phyloP scores from a whole-genome alignment of 1,140 invertebrate species.

The Dermatophagoides farinae region DNA sequence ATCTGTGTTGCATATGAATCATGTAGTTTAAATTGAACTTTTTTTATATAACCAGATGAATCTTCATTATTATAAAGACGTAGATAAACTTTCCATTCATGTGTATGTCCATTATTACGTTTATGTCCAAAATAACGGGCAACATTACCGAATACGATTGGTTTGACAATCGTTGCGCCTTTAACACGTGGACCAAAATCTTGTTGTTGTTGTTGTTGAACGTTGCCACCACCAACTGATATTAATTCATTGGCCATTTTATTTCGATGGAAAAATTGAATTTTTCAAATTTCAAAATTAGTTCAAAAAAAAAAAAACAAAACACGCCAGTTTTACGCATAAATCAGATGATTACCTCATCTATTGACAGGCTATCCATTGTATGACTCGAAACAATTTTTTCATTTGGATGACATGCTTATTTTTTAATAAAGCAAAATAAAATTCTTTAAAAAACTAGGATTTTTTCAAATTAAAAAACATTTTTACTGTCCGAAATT shows the following conservation, averaged over 20 bases:
- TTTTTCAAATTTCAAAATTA: no score
- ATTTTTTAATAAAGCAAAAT: no score
- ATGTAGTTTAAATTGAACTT: constrained; percentile 91
- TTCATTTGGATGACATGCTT: no score
- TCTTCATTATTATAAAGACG: constrained; percentile 71
- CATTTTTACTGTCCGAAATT: no score
- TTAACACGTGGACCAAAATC: constrained; percentile 25
- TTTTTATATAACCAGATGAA: constrained; percentile 84
- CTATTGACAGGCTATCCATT: no score
- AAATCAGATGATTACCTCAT: no score
- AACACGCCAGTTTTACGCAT: no score
- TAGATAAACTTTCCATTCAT: constrained; percentile 95
- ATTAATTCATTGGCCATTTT: neutral
- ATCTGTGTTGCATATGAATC: constrained; percentile 92
- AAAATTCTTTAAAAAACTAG: no score
- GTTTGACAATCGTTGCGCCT: constrained; percentile 77
- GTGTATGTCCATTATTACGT: constrained; percentile 95
- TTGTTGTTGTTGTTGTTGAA: neutral
- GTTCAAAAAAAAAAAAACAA: no score
- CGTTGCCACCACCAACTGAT: neutral
- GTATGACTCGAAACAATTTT: no score
- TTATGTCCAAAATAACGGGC: constrained; percentile 71
- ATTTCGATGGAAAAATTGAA: neutral
- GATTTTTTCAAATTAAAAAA: no score
- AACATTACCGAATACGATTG: constrained; percentile 89